phyloP scores from a whole-genome alignment of 2,113 vertebrate species.

The Indicator indicator region DNA sequence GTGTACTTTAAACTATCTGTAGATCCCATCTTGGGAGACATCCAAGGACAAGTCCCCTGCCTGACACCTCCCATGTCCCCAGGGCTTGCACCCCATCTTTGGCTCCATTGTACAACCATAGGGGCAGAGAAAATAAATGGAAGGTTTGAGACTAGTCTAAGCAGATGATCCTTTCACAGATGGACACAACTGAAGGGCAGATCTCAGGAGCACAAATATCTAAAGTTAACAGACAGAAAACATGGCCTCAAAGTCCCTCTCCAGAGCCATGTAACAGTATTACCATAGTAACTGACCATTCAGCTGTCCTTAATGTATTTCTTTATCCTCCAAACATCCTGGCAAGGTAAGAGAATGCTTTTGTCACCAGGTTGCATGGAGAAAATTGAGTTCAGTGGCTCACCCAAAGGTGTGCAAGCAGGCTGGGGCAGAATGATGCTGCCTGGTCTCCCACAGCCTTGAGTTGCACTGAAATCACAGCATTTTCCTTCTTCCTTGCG shows the following conservation, averaged over 20 bases:
- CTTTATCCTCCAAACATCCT: not conserved
- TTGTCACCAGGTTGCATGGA: accelerated
- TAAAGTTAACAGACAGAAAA: not conserved
- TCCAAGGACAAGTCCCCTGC: not conserved
- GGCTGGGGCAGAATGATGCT: not conserved
- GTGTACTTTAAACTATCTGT: not conserved
- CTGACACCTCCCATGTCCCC: not conserved
- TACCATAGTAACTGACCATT: not conserved
- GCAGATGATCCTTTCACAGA: not conserved
- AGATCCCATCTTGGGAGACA: not conserved
- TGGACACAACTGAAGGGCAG: not conserved
- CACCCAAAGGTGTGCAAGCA: not conserved
- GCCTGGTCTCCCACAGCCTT: not conserved
- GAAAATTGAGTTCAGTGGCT: not conserved
- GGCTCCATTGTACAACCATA: not conserved
- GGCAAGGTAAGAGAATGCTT: not conserved
- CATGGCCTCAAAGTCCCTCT: not conserved
- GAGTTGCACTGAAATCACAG: not conserved
- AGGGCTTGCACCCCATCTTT: accelerated
- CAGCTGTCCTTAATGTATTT: not conserved
- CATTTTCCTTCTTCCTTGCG: not conserved
- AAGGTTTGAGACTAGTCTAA: not conserved
- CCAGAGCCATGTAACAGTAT: not conserved
- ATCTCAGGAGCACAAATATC: accelerated
- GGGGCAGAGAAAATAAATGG: not conserved